Conservation (phyloP, 92 coral and sea anemone genomes). For the Paragorgia papillata region DNA sequence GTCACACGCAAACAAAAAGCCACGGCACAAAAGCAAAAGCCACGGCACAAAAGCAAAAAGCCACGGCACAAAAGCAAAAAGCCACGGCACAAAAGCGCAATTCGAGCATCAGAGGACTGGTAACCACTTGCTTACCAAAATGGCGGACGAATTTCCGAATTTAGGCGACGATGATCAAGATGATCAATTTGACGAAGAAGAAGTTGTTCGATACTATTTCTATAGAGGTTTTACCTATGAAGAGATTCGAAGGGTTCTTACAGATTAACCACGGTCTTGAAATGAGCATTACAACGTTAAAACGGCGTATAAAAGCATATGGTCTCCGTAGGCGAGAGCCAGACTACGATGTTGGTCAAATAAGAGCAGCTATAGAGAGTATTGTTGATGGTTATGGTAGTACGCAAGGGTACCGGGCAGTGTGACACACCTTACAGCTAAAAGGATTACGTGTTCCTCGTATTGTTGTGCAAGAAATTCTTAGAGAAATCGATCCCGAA, state of each 20-base stretch:
- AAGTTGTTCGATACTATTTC: constrained; percentile 17
- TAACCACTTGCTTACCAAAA: neutral
- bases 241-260: constrained; percentile 42
- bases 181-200: too few relatives aligned
- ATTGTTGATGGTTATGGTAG: constrained; percentile 55
- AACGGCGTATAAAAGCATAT: constrained; percentile 36
- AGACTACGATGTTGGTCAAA: constrained; percentile 50
- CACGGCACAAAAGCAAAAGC: too few relatives aligned
- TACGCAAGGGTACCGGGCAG: constrained; percentile 53
- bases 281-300: constrained; percentile 44
- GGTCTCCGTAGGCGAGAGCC: constrained; percentile 41
- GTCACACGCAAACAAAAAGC: too few relatives aligned
- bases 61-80: too few relatives aligned
- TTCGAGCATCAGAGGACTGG: too few relatives aligned
- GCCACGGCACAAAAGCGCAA: too few relatives aligned
- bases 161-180: constrained; percentile 8
- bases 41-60: too few relatives aligned
- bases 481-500: constrained; percentile 54
- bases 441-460: constrained; percentile 54
- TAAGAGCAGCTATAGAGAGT: too few relatives aligned
- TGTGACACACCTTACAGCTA: constrained; percentile 54
- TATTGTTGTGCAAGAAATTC: constrained; percentile 53
- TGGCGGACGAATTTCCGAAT: constrained; percentile 9
- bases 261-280: constrained; percentile 36
- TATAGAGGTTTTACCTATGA: constrained; percentile 13